phyloP scores from a whole-genome alignment of 1,140 invertebrate genomes.

The Platyscapa corneri region DNA sequence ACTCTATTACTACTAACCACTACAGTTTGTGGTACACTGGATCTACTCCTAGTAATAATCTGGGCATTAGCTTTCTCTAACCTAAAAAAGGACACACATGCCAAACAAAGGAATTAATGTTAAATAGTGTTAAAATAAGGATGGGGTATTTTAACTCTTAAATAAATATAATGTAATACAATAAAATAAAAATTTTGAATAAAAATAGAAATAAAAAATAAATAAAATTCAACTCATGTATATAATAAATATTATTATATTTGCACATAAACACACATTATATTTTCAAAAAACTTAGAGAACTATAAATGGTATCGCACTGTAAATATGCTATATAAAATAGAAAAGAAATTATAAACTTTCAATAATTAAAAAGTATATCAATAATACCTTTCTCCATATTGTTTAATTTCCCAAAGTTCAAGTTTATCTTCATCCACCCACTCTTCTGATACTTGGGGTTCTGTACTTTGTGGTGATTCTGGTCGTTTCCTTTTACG shows the following conservation, averaged over 20 bases:
- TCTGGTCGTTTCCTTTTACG: conserved; percentile 93
- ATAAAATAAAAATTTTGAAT: not conserved
- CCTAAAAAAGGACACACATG: conserved; percentile 74
- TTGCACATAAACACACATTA: not conserved
- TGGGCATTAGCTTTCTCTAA: conserved; percentile 80
- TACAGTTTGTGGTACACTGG: conserved; percentile 77
- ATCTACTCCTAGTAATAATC: conserved; percentile 84
- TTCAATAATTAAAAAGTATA: conserved; percentile 14
- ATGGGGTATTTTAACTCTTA: not conserved
- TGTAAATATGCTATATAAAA: no score
- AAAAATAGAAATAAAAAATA: not conserved
- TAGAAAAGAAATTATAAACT: not conserved
- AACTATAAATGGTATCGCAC: not conserved
- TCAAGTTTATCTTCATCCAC: conserved; percentile 96
- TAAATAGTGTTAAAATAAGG: conserved; percentile 61
- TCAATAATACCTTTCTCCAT: conserved; percentile 85
- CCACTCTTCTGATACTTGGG: conserved; percentile 95
- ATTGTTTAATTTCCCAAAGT: conserved; percentile 97
- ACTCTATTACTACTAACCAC: conserved; percentile 60
- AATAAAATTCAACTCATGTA: not conserved
- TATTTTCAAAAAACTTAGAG: conserved; percentile 22
- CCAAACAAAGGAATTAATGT: conserved; percentile 69
- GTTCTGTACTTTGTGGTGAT: conserved; percentile 91
- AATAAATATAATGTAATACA: not conserved
- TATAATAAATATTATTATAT: no score